Percentiles rank a stretch among this genome's conserved stretches.
phyloP scores from a whole-genome alignment of 1,140 invertebrate genomes.

The Cepaea nemoralis region DNA sequence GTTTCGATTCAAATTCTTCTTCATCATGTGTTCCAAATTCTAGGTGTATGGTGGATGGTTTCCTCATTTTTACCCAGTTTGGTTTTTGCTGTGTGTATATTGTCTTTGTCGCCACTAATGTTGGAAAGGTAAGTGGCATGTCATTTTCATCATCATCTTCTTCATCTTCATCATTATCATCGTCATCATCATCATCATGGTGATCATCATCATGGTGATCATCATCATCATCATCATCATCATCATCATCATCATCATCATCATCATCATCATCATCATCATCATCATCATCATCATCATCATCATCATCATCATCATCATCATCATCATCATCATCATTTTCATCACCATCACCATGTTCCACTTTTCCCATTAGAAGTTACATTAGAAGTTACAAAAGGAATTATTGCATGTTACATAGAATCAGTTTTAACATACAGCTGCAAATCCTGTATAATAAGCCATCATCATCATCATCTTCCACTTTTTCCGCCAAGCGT shows the following conservation, averaged over 20 bases:
- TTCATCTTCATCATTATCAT: too few relatives aligned
- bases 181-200: neutral
- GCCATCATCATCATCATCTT: too few relatives aligned
- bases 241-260: slow-evolving; percentile 16
- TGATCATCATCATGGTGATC: neutral
- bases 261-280: slow-evolving; percentile 6
- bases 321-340: slow-evolving; percentile 4
- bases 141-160: too few relatives aligned
- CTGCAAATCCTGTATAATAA: too few relatives aligned
- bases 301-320: slow-evolving; percentile 9
- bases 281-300: slow-evolving; percentile 2
- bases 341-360: neutral
- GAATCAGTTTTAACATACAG: too few relatives aligned
- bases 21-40: neutral
- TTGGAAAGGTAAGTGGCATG: slow-evolving; percentile 70
- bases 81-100: slow-evolving; percentile 97
- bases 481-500: too few relatives aligned
- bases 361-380: too few relatives aligned
- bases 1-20: too few relatives aligned
- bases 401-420: too few relatives aligned
- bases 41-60: slow-evolving; percentile 73
- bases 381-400: too few relatives aligned
- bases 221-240: slow-evolving; percentile 15
- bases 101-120: slow-evolving; percentile 88
- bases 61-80: slow-evolving; percentile 91